Evolutionary conservation across 37 sponge, comb jelly and placozoan genomes (phyloP), one percentile per base, ranked within the genome.

Genomic region (Bolinopsis microptera): DNA sequence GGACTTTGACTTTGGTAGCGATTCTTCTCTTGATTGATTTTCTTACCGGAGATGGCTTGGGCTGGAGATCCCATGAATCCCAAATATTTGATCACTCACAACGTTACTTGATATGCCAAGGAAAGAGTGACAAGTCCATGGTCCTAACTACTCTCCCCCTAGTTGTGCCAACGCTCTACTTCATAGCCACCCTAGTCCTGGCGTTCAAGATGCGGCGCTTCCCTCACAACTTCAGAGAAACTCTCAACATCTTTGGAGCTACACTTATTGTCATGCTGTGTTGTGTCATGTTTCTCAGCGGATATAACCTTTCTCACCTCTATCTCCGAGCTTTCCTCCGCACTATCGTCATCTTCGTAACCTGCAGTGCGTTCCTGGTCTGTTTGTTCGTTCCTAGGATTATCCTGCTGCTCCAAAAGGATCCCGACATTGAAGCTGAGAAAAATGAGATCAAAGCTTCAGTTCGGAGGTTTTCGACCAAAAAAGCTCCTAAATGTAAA

Each of bases 151-250:
- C 33, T 3, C 27, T 77, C 27, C 80, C 80, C 5, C 21, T 35
- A 9, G 1, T 18, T 1, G 13, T 48, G 9, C 61, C 61, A 18
- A 48, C 61, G 13, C 61, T 48, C 5, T 35, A 9, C 33, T 77
- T 86, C 30, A 9, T 86, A 24, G 41, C 30, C 13, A 86, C 61
- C 28, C 90, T 86, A 1, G 32, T 28, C 3, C 1, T 86, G 26
- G 90, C 90, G 0, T 38, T 86, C 18, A 39, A 86, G 26, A 86
- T 86, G 90, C 8, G 90, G 30, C 40, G 9, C 0, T 86, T 86
- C 31, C 90, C 90, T 41, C 90, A 86, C 31, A 86, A 86, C 90
- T 86, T 86, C 61, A 18, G 61, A 25, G 90, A 86, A 27, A 86
- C 90, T 5, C 40, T 86, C 61, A 86, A 86, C 90, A 86, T 86